Percentiles rank a stretch among this genome's conserved stretches.
Conservation (phyloP, 2,888 invertebrate genomes). For the Muscina levida region DNA sequence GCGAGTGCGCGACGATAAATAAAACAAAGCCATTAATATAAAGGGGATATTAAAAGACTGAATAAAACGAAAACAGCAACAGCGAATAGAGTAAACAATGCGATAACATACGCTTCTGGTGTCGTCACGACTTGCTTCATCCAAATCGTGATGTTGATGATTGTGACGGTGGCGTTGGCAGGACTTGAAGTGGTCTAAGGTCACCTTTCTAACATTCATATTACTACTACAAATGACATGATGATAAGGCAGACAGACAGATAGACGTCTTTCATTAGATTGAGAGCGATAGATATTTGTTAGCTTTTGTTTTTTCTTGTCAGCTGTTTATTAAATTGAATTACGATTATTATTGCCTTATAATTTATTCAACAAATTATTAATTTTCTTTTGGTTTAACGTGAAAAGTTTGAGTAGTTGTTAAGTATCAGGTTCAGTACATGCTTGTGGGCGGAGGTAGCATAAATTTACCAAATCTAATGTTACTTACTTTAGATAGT, state of each 20-base stretch:
- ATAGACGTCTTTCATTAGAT: too few relatives aligned
- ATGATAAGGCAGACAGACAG: too few relatives aligned
- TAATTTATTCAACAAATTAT: slow-evolving; percentile 19
- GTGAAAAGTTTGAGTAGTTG: too few relatives aligned
- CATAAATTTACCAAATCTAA: too few relatives aligned
- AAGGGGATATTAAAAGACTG: neutral
- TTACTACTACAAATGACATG: too few relatives aligned
- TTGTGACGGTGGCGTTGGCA: neutral
- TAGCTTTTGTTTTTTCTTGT: neutral
- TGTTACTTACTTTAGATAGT: too few relatives aligned
- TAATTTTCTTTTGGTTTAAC: slow-evolving; percentile 2
- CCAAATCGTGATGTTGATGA: neutral
- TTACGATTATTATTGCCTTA: slow-evolving; percentile 26
- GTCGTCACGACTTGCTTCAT: neutral
- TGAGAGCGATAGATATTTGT: too few relatives aligned
- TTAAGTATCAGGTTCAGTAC: too few relatives aligned
- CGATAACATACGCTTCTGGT: neutral
- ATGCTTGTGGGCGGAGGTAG: too few relatives aligned
- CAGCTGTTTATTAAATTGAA: neutral
- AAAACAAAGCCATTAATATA: slow-evolving; percentile 10
- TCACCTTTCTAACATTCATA: slow-evolving; percentile 2
- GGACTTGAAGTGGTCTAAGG: neutral
- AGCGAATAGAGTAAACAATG: neutral
- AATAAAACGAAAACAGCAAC: neutral
- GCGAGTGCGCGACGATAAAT: neutral